Conservation (phyloP, 1,140 invertebrate genomes). For the Glossosoma conforme region DNA sequence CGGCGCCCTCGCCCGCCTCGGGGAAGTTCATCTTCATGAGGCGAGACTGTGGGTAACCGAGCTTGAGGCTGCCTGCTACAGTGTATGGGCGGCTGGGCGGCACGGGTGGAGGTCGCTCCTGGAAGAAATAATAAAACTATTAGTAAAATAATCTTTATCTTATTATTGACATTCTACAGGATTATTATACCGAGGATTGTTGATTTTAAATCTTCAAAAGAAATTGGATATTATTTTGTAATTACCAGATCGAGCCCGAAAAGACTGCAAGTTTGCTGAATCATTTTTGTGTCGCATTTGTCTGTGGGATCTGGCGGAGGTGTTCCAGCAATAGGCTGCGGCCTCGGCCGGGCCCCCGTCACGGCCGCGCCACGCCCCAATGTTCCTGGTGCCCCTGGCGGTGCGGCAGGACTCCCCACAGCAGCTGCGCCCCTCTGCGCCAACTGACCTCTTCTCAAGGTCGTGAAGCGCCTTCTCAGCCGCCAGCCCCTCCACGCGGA, state of each 20-base stretch:
- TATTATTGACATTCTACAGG: conserved; percentile 1
- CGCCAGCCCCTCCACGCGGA: conserved; percentile 77
- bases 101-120: conserved; percentile 86
- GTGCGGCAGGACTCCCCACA: conserved; percentile 27
- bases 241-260: conserved; percentile 83
- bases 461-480: conserved; percentile 64
- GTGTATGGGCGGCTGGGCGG: conserved; percentile 86
- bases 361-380: conserved; percentile 32
- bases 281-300: conserved; percentile 79
- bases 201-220: not conserved
- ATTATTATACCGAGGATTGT: not conserved
- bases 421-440: conserved; percentile 19
- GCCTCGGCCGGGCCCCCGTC: conserved; percentile 63
- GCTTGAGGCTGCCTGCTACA: conserved; percentile 85
- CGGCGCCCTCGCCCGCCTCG: conserved; percentile 50
- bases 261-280: conserved; percentile 83
- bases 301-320: conserved; percentile 61
- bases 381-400: conserved; percentile 36
- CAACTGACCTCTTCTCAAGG: conserved; percentile 45
- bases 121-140: conserved; percentile 26
- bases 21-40: conserved; percentile 87
- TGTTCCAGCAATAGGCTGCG: conserved; percentile 84
- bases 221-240: conserved; percentile 21
- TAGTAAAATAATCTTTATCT: not conserved
- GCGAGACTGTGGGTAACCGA: conserved; percentile 87